A percentile compares a stretch with the other conserved stretches of the same genome.
phyloP scores from a whole-genome alignment of 2,113 vertebrate genomes.

The Sapajus apella region DNA sequence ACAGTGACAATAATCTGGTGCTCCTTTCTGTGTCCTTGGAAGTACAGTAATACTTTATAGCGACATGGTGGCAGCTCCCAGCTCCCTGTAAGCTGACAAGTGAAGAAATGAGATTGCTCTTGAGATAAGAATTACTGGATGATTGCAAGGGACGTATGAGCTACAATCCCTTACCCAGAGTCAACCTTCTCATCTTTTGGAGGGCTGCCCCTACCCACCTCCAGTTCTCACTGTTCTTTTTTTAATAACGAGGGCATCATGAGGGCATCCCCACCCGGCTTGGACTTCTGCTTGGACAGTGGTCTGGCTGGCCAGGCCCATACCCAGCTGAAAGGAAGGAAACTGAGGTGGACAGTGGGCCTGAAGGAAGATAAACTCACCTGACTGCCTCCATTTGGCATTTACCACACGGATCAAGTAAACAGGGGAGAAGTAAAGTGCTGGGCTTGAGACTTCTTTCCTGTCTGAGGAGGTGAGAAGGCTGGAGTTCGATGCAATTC shows the following conservation, averaged over 20 bases:
- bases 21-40: not conserved
- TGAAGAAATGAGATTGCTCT: rapidly evolving
- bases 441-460: not conserved
- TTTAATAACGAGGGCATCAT: not conserved
- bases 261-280: rapidly evolving
- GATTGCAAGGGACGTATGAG: not conserved
- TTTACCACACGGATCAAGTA: not conserved
- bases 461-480: not conserved
- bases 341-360: rapidly evolving
- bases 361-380: rapidly evolving
- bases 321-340: not conserved
- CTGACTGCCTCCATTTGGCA: rapidly evolving
- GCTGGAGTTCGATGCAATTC: not conserved
- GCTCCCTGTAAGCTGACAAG: not conserved
- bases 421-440: rapidly evolving
- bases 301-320: too few species aligned
- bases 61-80: constrained; percentile 34
- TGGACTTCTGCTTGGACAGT: not conserved
- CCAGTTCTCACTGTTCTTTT: rapidly evolving
- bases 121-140: not conserved
- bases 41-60: not conserved
- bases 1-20: rapidly evolving
- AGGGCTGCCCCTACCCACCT: not conserved
- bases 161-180: rapidly evolving
- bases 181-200: not conserved